Percentiles rank a stretch among this genome's conserved stretches.
Evolutionary conservation across 2,797 vertebrate species (phyloP).

Genomic region (Acrossocheilus fasciatus): DNA sequence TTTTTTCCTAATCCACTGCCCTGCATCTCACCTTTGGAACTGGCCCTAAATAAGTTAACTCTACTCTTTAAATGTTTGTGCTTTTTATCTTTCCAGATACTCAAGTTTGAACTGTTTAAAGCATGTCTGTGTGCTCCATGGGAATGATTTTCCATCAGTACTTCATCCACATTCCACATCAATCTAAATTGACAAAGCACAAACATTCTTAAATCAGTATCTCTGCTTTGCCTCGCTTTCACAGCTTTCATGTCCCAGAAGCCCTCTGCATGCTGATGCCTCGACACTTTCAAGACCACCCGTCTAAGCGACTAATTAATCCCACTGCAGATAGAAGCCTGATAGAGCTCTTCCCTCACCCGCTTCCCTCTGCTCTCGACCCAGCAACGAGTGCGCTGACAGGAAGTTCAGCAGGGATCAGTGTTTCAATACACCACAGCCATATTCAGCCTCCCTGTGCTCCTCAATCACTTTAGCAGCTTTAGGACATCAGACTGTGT

Average conservation of each 20-base stretch:
- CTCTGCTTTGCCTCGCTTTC: conserved; percentile 21
- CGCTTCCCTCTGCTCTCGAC: conserved; percentile 3
- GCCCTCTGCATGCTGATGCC: conserved; percentile 55
- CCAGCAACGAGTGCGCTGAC: conserved; percentile 29
- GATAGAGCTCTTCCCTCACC: conserved; percentile 43
- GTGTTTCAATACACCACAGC: conserved; percentile 35
- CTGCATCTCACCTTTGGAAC: background rate
- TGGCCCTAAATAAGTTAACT: background rate
- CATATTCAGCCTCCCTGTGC: conserved; percentile 9
- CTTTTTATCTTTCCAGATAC: background rate
- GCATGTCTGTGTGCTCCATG: background rate
- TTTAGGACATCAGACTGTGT: conserved; percentile 20
- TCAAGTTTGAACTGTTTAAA: conserved; percentile 4
- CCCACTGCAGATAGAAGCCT: conserved; percentile 61
- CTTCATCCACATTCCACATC: background rate
- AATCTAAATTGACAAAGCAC: background rate
- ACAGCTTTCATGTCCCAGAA: conserved; percentile 63
- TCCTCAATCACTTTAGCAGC: conserved; percentile 37
- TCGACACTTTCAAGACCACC: conserved; percentile 57
- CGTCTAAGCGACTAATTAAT: conserved; percentile 66
- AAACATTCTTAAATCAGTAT: conserved; percentile 7
- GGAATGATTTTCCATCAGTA: conserved; percentile 7
- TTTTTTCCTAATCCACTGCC: background rate
- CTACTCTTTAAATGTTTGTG: background rate
- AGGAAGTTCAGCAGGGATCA: conserved; percentile 40